phyloP scores from a whole-genome alignment of 2,113 vertebrate genomes.

The Periophthalmodon schlosseri region DNA sequence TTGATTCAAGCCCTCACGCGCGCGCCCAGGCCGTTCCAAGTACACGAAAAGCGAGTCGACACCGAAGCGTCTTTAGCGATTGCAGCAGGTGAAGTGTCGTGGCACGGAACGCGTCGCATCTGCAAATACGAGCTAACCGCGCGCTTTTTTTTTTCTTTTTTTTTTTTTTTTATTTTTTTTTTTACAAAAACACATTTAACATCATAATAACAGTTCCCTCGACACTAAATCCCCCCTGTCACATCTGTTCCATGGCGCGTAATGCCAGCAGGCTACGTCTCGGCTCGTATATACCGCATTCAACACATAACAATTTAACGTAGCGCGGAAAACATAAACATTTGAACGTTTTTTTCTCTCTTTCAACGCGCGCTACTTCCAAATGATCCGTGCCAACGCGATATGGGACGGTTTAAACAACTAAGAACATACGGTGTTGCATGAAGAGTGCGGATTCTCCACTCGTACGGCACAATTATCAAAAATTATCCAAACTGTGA shows the following conservation, averaged over 20 bases:
- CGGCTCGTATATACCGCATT: conserved; percentile 20
- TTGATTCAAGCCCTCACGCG: conserved; percentile 2
- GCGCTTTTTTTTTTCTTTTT: neutral
- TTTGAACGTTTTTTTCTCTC: neutral
- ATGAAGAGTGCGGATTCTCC: conserved; percentile 59
- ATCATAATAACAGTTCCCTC: too few relatives aligned
- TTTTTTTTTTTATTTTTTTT: neutral
- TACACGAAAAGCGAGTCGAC: conserved; percentile 8
- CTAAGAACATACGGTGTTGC: conserved; percentile 52
- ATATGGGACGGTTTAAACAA: conserved; percentile 9
- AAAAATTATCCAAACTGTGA: neutral
- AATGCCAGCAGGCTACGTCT: conserved; percentile 42
- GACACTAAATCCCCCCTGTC: conserved; percentile 68
- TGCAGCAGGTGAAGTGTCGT: conserved; percentile 53
- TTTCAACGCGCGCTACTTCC: neutral
- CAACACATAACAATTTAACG: conserved; percentile 19
- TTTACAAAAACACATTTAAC: too few relatives aligned
- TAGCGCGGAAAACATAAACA: neutral
- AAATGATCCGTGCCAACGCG: neutral
- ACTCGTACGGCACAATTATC: conserved; percentile 25
- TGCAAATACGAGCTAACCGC: conserved; percentile 10
- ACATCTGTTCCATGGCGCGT: conserved; percentile 73
- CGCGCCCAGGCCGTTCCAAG: too few relatives aligned
- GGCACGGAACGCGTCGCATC: conserved; percentile 27
- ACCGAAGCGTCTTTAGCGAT: conserved; percentile 18